Percentiles rank a stretch among this genome's conserved stretches.
Conservation (phyloP, 2,797 vertebrate species). For the Dendrocincla fuliginosa region DNA sequence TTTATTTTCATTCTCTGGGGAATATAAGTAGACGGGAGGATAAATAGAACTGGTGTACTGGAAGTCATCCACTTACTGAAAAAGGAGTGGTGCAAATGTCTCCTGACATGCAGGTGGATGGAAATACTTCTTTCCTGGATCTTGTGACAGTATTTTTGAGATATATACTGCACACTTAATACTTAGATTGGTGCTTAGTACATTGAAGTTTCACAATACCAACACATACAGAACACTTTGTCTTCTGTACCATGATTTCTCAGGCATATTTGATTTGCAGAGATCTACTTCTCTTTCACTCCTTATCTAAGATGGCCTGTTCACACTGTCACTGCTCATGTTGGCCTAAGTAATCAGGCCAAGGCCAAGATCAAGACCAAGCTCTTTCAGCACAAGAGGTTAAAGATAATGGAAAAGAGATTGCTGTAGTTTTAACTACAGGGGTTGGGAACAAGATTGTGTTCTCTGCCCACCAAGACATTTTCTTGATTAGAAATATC, state of each 20-base stretch:
- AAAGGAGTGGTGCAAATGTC: neutral
- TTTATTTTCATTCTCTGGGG: neutral
- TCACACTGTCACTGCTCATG: neutral
- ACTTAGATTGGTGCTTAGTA: neutral
- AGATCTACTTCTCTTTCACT: neutral
- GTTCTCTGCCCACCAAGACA: neutral
- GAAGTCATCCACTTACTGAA: neutral
- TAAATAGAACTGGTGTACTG: neutral
- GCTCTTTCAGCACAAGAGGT: neutral
- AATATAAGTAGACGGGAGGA: neutral
- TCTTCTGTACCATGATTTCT: neutral
- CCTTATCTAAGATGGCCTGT: neutral
- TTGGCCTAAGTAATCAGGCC: neutral
- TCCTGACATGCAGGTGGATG: neutral
- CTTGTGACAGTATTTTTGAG: neutral
- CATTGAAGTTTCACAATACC: neutral
- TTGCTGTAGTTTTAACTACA: neutral
- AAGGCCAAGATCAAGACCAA: neutral
- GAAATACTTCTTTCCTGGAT: neutral
- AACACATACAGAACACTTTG: neutral
- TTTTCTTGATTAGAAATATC: neutral
- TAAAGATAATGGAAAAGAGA: neutral
- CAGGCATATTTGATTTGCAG: neutral
- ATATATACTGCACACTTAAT: neutral
- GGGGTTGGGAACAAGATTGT: neutral